Percentiles rank a stretch among this genome's conserved stretches.
phyloP scores from a whole-genome alignment of 2,797 vertebrate species.

The Vireo griseus region DNA sequence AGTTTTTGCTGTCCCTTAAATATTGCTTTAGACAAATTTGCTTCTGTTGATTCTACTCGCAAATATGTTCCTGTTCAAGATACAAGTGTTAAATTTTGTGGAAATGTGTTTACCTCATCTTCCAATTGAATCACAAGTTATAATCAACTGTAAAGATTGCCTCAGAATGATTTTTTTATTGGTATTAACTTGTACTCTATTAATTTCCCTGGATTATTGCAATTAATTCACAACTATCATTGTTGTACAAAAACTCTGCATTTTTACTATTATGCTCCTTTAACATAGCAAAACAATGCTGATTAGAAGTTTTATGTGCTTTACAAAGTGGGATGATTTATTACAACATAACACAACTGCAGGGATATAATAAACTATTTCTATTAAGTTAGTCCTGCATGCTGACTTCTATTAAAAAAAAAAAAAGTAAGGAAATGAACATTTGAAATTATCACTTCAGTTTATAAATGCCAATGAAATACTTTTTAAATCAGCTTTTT shows the following conservation, averaged over 20 bases:
- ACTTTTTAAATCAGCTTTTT: background rate
- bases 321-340: rapidly evolving
- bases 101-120: background rate
- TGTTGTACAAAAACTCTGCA: background rate
- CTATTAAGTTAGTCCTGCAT: rapidly evolving
- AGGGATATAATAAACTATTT: background rate
- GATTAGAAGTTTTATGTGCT: background rate
- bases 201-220: background rate
- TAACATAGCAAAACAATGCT: background rate
- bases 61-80: background rate
- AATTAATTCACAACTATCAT: background rate
- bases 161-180: background rate
- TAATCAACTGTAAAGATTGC: background rate
- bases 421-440: background rate
- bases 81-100: background rate
- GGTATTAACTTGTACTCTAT: background rate
- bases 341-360: background rate
- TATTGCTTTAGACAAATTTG: background rate
- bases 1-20: background rate
- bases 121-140: background rate
- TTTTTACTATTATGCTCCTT: background rate
- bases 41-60: background rate
- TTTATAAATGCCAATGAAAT: background rate
- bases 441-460: background rate
- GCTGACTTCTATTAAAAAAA: background rate